phyloP scores from a whole-genome alignment of 2,113 vertebrate species.

The Leptobrachium ailaonicum region DNA sequence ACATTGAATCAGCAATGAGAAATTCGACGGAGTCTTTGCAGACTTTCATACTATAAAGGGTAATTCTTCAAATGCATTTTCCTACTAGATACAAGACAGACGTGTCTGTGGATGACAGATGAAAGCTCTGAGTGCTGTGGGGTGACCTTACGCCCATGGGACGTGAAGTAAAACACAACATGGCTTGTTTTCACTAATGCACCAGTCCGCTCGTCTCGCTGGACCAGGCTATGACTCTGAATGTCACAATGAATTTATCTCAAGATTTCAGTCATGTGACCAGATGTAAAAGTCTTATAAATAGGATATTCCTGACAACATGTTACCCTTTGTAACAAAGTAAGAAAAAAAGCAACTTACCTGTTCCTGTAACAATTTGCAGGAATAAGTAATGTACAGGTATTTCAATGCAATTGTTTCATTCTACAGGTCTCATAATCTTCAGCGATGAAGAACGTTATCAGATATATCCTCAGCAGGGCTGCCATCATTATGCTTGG shows the following conservation, averaged over 20 bases:
- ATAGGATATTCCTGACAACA: constrained; percentile 16
- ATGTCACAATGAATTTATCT: constrained; percentile 45
- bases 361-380: no score
- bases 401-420: no score
- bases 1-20: no score
- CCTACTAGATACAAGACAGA: not conserved
- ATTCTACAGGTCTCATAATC: no score
- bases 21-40: no score
- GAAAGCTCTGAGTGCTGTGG: constrained; percentile 35
- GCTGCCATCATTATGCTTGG: no score
- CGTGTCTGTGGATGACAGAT: constrained; percentile 2
- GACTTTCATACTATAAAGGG: no score
- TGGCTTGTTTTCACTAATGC: constrained; percentile 44
- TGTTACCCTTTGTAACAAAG: no score
- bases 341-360: no score
- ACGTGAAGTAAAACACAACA: constrained; percentile 32
- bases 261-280: constrained; percentile 32
- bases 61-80: constrained; percentile 20
- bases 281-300: constrained; percentile 38
- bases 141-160: constrained; percentile 42
- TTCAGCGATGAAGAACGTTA: no score
- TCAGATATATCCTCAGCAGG: no score
- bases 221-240: constrained; percentile 6
- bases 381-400: no score
- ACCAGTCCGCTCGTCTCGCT: constrained; percentile 16